Conservation (phyloP, 1,140 invertebrate genomes). For the Sipha flava region DNA sequence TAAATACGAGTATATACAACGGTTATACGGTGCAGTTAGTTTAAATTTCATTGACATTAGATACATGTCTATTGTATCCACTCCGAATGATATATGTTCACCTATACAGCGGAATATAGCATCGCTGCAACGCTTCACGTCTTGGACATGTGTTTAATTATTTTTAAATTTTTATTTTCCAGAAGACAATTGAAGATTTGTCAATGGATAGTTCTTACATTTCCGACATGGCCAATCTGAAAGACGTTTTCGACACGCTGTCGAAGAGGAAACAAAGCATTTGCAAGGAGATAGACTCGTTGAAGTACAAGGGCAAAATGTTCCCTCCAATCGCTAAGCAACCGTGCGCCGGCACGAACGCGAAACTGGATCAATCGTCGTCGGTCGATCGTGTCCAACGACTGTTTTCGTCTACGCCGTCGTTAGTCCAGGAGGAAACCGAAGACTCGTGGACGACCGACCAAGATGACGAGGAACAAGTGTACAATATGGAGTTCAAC, state of each 20-base stretch:
- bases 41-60: not conserved
- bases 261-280: not conserved
- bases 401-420: not conserved
- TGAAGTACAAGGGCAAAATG: conserved; percentile 12
- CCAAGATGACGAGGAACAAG: not conserved
- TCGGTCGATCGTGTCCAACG: not conserved
- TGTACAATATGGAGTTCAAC: conserved; percentile 3
- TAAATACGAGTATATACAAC: not conserved
- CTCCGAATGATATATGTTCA: too few species aligned
- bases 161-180: not conserved
- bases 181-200: not conserved
- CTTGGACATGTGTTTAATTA: not conserved
- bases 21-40: too few species aligned
- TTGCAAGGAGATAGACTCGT: not conserved
- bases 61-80: not conserved
- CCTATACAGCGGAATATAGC: not conserved
- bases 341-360: not conserved
- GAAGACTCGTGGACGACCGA: not conserved
- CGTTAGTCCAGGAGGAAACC: not conserved
- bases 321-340: not conserved
- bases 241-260: not conserved
- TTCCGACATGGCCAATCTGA: not conserved
- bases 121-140: not conserved
- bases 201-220: not conserved
- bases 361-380: not conserved